phyloP scores from a whole-genome alignment of 2,797 vertebrate species.

The Premnoplex brunnescens region DNA sequence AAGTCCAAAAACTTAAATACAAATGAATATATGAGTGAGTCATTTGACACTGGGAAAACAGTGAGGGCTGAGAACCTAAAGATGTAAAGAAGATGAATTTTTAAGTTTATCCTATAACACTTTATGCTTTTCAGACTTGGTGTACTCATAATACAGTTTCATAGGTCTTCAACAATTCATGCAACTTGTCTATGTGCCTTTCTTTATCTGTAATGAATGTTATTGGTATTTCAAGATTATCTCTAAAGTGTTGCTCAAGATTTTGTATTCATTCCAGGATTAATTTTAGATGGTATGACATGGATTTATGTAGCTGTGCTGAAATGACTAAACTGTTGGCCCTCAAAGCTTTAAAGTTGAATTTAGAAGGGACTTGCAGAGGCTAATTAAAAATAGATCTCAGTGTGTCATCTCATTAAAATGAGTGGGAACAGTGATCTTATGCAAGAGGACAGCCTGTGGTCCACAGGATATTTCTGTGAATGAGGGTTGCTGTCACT shows the following conservation, averaged over 20 bases:
- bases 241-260: background rate
- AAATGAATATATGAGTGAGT: background rate
- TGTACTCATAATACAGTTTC: background rate
- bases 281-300: slow-evolving; percentile 4
- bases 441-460: slow-evolving; percentile 3
- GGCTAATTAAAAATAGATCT: slow-evolving; percentile 52
- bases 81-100: background rate
- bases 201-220: background rate
- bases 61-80: background rate
- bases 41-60: background rate
- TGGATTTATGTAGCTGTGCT: background rate
- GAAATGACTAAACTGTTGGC: slow-evolving; percentile 24
- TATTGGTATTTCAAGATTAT: background rate
- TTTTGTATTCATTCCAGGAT: background rate
- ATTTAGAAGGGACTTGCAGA: slow-evolving; percentile 9
- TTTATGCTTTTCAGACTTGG: background rate
- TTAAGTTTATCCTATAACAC: background rate
- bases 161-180: background rate
- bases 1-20: background rate
- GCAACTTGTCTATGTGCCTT: background rate
- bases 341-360: background rate
- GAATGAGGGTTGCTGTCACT: background rate
- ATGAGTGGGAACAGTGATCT: slow-evolving; percentile 23
- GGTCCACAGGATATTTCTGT: background rate
- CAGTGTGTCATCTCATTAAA: slow-evolving; percentile 50